phyloP scores from a whole-genome alignment of 1,140 invertebrate genomes.

The Procambarus virginalis region DNA sequence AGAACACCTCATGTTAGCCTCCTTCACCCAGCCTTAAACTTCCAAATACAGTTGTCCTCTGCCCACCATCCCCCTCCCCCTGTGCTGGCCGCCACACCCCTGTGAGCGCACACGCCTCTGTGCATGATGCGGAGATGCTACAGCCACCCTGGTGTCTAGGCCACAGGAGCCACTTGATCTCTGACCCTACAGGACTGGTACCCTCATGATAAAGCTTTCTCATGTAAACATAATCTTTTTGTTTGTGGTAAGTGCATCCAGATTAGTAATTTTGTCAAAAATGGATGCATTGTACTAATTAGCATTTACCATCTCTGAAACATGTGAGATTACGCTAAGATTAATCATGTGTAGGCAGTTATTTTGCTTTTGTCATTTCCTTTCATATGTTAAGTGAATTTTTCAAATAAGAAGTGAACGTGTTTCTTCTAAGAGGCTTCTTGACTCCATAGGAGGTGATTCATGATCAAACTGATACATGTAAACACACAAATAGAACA shows the following conservation, averaged over 20 bases:
- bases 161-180: conserved; percentile 38
- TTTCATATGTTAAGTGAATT: too few species aligned
- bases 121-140: conserved; percentile 64
- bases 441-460: not conserved
- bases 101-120: conserved; percentile 62
- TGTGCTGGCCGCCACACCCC: conserved; percentile 65
- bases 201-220: conserved; percentile 21
- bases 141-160: conserved; percentile 41
- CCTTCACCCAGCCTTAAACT: not conserved
- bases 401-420: not conserved
- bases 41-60: conserved; percentile 1
- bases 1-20: conserved; percentile 3
- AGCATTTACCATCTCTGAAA: conserved; percentile 12
- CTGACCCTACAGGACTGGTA: conserved; percentile 47
- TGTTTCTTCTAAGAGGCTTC: not conserved
- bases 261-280: not conserved
- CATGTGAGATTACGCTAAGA: not conserved
- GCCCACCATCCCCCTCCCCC: conserved; percentile 22
- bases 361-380: not conserved
- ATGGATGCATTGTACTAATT: conserved; percentile 13
- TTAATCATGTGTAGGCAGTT: not conserved
- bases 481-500: too few species aligned
- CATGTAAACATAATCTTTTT: conserved; percentile 11
- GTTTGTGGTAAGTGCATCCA: conserved; percentile 39
- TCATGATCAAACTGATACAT: not conserved